phyloP scores from a whole-genome alignment of 2,888 invertebrate genomes.

The Fragum sueziense region DNA sequence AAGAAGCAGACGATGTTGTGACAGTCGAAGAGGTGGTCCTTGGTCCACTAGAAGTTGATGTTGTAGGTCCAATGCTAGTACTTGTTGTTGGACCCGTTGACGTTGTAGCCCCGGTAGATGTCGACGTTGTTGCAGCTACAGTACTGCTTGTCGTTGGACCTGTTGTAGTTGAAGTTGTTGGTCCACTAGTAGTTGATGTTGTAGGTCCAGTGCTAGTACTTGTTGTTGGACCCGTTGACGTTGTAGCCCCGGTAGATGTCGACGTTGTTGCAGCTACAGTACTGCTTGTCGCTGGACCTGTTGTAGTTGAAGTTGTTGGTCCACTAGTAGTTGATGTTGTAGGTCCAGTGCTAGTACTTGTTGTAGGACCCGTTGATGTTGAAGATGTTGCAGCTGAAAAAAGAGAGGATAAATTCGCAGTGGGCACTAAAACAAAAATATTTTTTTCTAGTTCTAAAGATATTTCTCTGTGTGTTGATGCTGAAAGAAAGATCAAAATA shows the following conservation, averaged over 20 bases:
- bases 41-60: background rate
- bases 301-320: background rate
- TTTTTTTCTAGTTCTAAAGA: background rate
- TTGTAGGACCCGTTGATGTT: background rate
- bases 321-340: background rate
- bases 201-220: background rate
- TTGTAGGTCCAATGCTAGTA: background rate
- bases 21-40: background rate
- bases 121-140: background rate
- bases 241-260: background rate
- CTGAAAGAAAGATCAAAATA: background rate
- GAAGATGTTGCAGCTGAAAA: background rate
- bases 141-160: background rate
- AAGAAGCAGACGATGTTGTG: background rate
- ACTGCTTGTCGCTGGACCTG: background rate
- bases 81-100: background rate
- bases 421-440: background rate
- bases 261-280: background rate
- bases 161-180: background rate
- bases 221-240: background rate
- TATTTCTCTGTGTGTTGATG: background rate
- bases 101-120: background rate
- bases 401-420: background rate
- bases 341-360: background rate
- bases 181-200: background rate